Percentiles rank a stretch among this genome's conserved stretches.
Conservation (phyloP, 2,113 vertebrate species). For the Lepus timidus region DNA sequence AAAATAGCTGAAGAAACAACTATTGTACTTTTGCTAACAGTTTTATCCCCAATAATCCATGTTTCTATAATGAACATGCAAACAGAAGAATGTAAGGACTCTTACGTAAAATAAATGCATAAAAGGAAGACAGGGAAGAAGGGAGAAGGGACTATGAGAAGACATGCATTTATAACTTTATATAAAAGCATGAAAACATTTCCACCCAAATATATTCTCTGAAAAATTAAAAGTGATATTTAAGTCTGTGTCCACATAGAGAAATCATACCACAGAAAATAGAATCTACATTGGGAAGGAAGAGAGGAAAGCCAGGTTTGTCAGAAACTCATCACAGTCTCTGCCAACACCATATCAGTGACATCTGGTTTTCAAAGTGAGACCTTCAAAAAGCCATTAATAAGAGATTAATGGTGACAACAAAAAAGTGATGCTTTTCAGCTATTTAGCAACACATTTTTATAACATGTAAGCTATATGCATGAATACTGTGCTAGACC, state of each 20-base stretch:
- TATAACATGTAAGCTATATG: not conserved
- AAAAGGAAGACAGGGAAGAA: conserved; percentile 35
- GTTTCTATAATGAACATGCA: conserved; percentile 35
- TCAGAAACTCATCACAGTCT: conserved; percentile 27
- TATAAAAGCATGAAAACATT: conserved; percentile 34
- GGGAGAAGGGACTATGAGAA: not conserved
- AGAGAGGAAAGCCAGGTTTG: not conserved
- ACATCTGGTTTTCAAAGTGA: conserved; percentile 53
- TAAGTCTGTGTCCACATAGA: conserved; percentile 20
- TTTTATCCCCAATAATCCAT: conserved; percentile 40
- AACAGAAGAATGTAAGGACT: conserved; percentile 30
- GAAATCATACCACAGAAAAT: conserved; percentile 7
- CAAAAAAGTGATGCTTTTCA: not conserved
- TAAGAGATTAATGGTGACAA: conserved; percentile 15
- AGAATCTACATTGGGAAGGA: conserved; percentile 11
- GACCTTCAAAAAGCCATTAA: conserved; percentile 50
- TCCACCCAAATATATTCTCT: conserved; percentile 55
- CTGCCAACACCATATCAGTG: not conserved
- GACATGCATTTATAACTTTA: conserved; percentile 8
- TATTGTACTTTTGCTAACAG: not conserved
- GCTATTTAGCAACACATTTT: conserved; percentile 9
- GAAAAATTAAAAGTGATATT: conserved; percentile 47
- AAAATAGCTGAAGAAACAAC: conserved; percentile 41
- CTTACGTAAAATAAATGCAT: conserved; percentile 45
- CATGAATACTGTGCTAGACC: not conserved